Base-by-base conservation (phyloP, 2,113 vertebrate species). In the Lepisosteus oculatus region DNA sequence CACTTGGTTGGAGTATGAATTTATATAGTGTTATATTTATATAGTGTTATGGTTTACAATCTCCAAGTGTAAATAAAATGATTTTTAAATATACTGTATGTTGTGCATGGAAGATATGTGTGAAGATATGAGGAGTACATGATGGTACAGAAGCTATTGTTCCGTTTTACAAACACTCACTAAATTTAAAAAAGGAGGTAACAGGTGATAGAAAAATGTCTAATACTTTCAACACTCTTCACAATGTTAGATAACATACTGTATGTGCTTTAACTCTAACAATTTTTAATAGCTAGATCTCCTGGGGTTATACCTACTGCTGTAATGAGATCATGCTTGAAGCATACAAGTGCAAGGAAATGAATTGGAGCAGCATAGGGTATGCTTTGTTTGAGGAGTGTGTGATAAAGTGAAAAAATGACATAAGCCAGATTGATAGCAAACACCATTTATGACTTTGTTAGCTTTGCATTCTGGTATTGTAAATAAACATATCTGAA, bases 351-450 rank as follows among this genome's bases (percentile, higher is more conserved):
- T 41, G 41, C 8, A 6, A 17, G 62, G 1, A 59, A 59, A 72
- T 29, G 29, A 2, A 29, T 2, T 14, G 51, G 70, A 61, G 70
- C 43, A 42, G 45, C 62, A 72, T 61, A 57, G 64, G 13, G 56
- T 72, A 43, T 72, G 62, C 86, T 88, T 88, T 87, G 78, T 91
- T 89, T 89, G 86, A 85, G 80, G 85, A 76, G 74, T 87, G 88
- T 88, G 88, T 59, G 56, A 12, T 6, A 13, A 13, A 12, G n/a
- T 55, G 3, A 11, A 59, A 59, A 59, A 59, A n/a, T 59, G 56
- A 59, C 56, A 59, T 12, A 59, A n/a, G 42, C 13, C 17, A 43
- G 62, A 17, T 12, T 64, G 62, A 64, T 29, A 42, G 62, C n/a
- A 64, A 43, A 41, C 5, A 43, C 62, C 56, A 59, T 13, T 9